These are phyloP conservation scores for Peucedramus taeniatus DNA, from an alignment of 2,113 vertebrate genomes.

Conservation along the genomic window DNA sequence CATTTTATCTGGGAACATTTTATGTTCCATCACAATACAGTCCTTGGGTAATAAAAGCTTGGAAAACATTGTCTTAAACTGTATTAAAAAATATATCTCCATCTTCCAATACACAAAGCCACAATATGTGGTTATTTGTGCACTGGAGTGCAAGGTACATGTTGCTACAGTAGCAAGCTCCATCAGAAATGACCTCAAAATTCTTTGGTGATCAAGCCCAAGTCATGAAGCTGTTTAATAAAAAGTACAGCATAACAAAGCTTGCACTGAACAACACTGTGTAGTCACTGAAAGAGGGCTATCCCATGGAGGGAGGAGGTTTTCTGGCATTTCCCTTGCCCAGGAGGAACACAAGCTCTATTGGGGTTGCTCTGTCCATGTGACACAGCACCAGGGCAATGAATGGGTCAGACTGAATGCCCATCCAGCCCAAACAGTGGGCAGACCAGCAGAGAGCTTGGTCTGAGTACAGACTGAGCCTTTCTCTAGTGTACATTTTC, in stretches of 20 bases:
- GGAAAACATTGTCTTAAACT: not conserved
- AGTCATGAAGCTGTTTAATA: not conserved
- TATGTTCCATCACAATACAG: not conserved
- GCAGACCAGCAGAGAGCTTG: not conserved
- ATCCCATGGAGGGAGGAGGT: accelerated
- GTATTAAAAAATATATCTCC: not conserved
- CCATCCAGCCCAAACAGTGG: not conserved
- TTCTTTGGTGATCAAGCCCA: not conserved
- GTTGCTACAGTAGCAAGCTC: not conserved
- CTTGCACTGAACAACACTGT: not conserved
- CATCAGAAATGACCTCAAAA: not conserved
- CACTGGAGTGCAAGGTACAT: not conserved
- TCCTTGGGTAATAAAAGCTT: not conserved
- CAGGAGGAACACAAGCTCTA: not conserved
- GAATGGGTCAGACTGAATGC: not conserved
- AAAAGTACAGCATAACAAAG: not conserved
- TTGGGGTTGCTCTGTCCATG: not conserved
- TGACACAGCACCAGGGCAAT: not conserved
- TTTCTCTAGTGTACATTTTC: not conserved
- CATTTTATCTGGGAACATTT: not conserved
- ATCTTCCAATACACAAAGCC: not conserved
- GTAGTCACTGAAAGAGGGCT: not conserved
- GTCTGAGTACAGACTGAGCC: not conserved
- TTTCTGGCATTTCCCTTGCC: not conserved
- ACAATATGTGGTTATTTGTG: not conserved